phyloP scores from a whole-genome alignment of 2,113 vertebrate species.

The Aphelocoma coerulescens region DNA sequence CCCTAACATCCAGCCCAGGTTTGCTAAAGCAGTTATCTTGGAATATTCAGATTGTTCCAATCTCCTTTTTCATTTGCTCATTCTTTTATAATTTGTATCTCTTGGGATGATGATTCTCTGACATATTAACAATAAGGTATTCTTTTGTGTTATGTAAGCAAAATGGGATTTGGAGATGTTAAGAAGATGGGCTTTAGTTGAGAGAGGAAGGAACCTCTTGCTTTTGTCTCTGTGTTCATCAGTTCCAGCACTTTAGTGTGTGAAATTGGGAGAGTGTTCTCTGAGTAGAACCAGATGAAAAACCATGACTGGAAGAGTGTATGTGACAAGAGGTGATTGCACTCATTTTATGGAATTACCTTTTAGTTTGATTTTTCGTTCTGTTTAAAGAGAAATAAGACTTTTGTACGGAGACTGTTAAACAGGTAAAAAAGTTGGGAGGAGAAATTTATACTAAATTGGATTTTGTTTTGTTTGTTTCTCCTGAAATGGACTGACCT shows the following conservation, averaged over 20 bases:
- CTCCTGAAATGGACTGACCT: neutral
- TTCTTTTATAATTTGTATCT: neutral
- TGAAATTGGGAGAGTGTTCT: neutral
- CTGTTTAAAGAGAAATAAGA: neutral
- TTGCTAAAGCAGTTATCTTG: neutral
- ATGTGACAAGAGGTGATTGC: neutral
- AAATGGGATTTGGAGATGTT: neutral
- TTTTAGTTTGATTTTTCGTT: neutral
- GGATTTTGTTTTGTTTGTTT: neutral
- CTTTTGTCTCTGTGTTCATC: neutral
- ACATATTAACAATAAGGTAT: neutral
- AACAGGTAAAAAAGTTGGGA: neutral
- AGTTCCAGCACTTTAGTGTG: neutral
- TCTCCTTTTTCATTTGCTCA: neutral
- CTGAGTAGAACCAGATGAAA: neutral
- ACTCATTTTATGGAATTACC: neutral
- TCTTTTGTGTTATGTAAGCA: neutral
- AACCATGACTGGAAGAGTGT: neutral
- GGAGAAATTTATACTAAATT: neutral
- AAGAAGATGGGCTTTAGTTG: neutral
- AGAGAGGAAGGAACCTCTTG: neutral
- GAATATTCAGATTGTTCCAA: neutral
- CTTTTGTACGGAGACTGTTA: neutral
- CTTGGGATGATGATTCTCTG: neutral
- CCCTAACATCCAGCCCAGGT: neutral